Evolutionary conservation across 1,140 invertebrate genomes (phyloP).

Genomic region (Lepidotrigona ventralis): DNA sequence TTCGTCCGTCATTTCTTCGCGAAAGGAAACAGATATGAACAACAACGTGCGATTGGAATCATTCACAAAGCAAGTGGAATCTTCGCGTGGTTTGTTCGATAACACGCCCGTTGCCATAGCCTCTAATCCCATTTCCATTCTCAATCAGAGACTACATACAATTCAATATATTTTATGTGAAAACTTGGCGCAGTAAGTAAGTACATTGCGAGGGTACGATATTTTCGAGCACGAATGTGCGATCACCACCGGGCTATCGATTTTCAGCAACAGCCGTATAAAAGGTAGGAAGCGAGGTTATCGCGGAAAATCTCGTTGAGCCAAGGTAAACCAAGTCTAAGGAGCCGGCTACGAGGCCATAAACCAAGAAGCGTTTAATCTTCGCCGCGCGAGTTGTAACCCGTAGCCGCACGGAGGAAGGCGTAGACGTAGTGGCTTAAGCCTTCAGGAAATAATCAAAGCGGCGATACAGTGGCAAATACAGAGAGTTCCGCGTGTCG

Average conservation of each 20-base stretch:
- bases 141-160: neutral
- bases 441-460: constrained; percentile 65
- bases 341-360: constrained; percentile 25
- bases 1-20: constrained; percentile 41
- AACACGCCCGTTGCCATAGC: constrained; percentile 49
- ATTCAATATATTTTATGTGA: neutral
- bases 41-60: neutral
- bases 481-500: neutral
- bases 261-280: constrained; percentile 39
- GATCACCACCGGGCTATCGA: constrained; percentile 34
- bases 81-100: constrained; percentile 58
- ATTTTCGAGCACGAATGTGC: neutral
- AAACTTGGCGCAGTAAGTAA: neutral
- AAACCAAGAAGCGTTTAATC: constrained; percentile 54
- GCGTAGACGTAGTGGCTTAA: constrained; percentile 49
- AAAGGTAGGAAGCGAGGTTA: constrained; percentile 23
- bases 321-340: constrained; percentile 41
- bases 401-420: constrained; percentile 9
- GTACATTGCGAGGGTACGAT: too few species aligned
- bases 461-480: constrained; percentile 47
- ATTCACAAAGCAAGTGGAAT: neutral
- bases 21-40: neutral
- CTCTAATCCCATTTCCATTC: neutral
- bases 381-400: constrained; percentile 41
- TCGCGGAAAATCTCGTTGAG: constrained; percentile 37